phyloP scores from a whole-genome alignment of 2,888 invertebrate genomes.

The Trichacis sp. region DNA sequence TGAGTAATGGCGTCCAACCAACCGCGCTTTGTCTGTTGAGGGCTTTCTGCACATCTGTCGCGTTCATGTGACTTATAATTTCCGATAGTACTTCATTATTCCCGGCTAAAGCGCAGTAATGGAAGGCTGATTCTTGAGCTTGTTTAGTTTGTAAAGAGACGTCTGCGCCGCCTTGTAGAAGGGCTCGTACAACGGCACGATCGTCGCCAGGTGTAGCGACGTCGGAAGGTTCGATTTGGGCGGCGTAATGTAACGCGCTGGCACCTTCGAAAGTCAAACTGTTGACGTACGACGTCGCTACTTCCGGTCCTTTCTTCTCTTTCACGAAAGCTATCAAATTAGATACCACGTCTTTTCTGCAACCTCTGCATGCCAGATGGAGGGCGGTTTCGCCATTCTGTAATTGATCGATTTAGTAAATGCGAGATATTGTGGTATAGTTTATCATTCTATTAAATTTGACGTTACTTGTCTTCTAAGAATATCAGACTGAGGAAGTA shows the following conservation, averaged over 20 bases:
- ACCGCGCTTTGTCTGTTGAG: constrained; percentile 94
- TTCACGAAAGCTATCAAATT: constrained; percentile 88
- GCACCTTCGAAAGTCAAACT: constrained; percentile 92
- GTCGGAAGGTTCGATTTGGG: constrained; percentile 87
- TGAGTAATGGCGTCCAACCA: constrained; percentile 96
- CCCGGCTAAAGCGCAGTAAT: constrained; percentile 94
- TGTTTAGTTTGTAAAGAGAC: constrained; percentile 86
- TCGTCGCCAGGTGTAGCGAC: constrained; percentile 80
- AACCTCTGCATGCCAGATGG: constrained; percentile 91
- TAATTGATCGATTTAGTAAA: background rate
- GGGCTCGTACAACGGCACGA: constrained; percentile 88
- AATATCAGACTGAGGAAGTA: no score
- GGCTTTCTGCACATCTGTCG: constrained; percentile 91
- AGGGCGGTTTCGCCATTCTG: constrained; percentile 95
- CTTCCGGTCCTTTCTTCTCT: constrained; percentile 80
- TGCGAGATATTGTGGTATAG: no score
- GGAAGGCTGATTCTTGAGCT: constrained; percentile 93
- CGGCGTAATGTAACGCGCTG: constrained; percentile 93
- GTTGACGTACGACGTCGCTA: constrained; percentile 88
- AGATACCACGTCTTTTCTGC: constrained; percentile 86
- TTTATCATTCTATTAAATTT: no score
- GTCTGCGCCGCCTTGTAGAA: constrained; percentile 93
- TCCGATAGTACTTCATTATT: constrained; percentile 95
- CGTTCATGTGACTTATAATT: constrained; percentile 91
- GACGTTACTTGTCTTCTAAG: no score